Evolutionary conservation across 2,113 vertebrate genomes (phyloP).

Genomic region (Nicator chloris): DNA sequence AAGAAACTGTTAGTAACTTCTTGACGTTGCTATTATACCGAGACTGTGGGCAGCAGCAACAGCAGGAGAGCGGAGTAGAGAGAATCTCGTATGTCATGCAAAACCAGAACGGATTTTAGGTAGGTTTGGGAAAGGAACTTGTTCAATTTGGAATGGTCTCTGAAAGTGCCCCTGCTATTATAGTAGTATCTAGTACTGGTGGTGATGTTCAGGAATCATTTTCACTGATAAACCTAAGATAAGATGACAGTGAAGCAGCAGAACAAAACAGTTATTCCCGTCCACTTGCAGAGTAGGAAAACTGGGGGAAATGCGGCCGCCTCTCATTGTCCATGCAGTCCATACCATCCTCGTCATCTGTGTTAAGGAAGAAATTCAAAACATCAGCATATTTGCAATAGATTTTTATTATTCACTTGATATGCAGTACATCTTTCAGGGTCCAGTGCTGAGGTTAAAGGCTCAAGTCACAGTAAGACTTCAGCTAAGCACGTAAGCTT

Average conservation of each 20-base stretch:
- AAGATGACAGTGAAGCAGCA: conserved; percentile 74
- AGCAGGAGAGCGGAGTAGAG: conserved; percentile 67
- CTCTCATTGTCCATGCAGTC: conserved; percentile 95
- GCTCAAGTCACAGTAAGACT: not conserved
- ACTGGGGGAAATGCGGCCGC: conserved; percentile 97
- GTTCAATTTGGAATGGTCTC: conserved; percentile 65
- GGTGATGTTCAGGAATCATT: conserved; percentile 76
- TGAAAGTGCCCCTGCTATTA: conserved; percentile 69
- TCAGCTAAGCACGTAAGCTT: not conserved
- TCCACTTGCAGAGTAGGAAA: conserved; percentile 97
- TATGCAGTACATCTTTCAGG: not conserved
- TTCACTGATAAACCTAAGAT: conserved; percentile 76
- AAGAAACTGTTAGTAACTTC: conserved; percentile 65
- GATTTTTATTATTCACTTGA: not conserved
- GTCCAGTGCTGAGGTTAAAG: not conserved
- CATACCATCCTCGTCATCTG: conserved; percentile 97
- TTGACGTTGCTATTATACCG: conserved; percentile 65
- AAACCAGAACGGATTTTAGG: conserved; percentile 62
- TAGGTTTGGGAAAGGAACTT: conserved; percentile 43
- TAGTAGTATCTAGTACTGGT: conserved; percentile 69
- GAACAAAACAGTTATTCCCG: conserved; percentile 82
- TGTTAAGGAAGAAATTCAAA: conserved; percentile 9
- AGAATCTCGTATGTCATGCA: conserved; percentile 77
- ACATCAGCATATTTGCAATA: not conserved
- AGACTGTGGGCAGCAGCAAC: conserved; percentile 72